A percentile compares a stretch with the other conserved stretches of the same genome.
Evolutionary conservation across 2,888 invertebrate species (phyloP).

Genomic region (Monopis laevigella): DNA sequence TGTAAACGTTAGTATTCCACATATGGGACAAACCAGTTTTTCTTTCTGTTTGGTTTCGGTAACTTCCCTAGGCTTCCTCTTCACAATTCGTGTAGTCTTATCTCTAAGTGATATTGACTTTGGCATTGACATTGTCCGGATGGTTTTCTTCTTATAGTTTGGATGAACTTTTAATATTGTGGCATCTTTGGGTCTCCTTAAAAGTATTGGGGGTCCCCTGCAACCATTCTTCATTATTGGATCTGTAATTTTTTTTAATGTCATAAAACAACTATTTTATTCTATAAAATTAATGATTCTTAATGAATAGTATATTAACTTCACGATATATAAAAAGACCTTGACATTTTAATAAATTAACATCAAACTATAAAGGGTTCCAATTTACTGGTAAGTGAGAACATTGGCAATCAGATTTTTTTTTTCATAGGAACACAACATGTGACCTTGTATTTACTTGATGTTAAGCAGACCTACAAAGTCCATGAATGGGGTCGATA

Average conservation of each 20-base stretch:
- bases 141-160: conserved; percentile 26
- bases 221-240: conserved; percentile 54
- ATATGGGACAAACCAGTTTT: conserved; percentile 59
- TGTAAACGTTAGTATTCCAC: conserved; percentile 57
- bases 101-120: background rate
- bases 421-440: no score
- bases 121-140: no score
- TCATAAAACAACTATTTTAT: background rate
- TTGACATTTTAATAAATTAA: no score
- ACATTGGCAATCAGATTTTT: no score
- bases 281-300: background rate
- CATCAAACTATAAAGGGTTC: no score
- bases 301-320: no score
- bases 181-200: conserved; percentile 55
- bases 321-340: no score
- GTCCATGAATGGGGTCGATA: no score
- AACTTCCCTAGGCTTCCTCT: background rate
- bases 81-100: background rate
- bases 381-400: no score
- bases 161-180: conserved; percentile 47
- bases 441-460: no score
- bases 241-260: conserved; percentile 28
- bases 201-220: conserved; percentile 48
- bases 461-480: no score
- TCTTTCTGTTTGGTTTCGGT: conserved; percentile 38